Base-by-base conservation (phyloP, 2,888 invertebrate species). In the Volucella inanis region DNA sequence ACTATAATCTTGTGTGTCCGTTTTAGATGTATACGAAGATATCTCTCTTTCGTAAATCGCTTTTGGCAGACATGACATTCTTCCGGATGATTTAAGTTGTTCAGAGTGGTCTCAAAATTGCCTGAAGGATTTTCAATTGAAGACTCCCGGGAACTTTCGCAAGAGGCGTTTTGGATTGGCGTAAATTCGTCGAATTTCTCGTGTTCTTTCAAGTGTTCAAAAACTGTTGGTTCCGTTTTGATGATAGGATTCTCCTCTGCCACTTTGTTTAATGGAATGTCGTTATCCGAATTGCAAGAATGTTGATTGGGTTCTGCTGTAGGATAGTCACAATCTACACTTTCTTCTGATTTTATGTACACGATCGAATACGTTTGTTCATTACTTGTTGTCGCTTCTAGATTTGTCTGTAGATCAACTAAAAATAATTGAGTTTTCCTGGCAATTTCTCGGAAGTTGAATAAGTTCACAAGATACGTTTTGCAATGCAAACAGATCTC, bases 11-110 rank as follows among this genome's bases (percentile, higher is more conserved):
- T 82, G 14, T 86, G 86, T 9, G 86, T 82, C 12, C 49, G n/a
- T 14, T 78, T 54, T 2, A 82, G 49, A 45, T 86, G 86, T 10
- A 82, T 45, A 1, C 86, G 82, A 0, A 86, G 41, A 14, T 86
- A 86, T 9, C 86, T 72, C 12, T 86, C 86, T 50, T 86, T 86
- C 10, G 86, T 74, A 18, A 86, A 86, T 1, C 70, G 74, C 9
- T 82, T 82, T 8, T 74, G 82, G 18, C 86, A 86, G 11, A 86
- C 78, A 14, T 82, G 77, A 10, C 86, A 86, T 45, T 86, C 70
- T 11, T 81, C 82, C 6, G 77, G 77, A 65, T 31, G 31, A 6
- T 6, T 31, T 31, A 31, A 6, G 31, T 4, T 31, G 31, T 31
- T 6, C 6, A 31, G 31, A 6, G 31, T 31, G 6, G 31, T 31